Percentiles rank a stretch among this genome's conserved stretches.
Evolutionary conservation across 2,113 vertebrate species (phyloP).

Genomic region (Excalfactoria chinensis): DNA sequence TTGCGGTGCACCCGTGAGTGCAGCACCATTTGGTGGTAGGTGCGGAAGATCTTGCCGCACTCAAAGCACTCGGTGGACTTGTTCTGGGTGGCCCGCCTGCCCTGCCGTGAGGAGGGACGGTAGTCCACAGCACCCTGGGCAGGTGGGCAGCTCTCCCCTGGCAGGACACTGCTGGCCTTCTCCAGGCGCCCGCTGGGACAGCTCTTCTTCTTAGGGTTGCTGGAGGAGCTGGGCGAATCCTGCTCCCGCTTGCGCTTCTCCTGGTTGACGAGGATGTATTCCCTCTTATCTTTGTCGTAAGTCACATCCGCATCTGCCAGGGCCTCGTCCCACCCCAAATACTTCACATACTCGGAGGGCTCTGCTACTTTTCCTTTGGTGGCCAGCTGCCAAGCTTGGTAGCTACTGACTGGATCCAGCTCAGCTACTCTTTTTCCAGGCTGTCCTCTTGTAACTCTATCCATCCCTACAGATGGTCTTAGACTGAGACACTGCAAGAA

Average conservation of each 20-base stretch:
- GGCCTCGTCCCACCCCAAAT: conserved; percentile 82
- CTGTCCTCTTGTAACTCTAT: conserved; percentile 61
- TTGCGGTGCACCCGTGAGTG: conserved; percentile 91
- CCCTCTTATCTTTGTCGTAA: conserved; percentile 87
- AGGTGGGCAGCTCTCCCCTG: conserved; percentile 74
- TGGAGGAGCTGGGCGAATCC: conserved; percentile 62
- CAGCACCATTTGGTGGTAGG: conserved; percentile 94
- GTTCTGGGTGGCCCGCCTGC: conserved; percentile 80
- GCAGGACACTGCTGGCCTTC: conserved; percentile 21
- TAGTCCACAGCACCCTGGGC: conserved; percentile 83
- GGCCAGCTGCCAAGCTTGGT: conserved; percentile 95
- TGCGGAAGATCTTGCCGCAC: conserved; percentile 95
- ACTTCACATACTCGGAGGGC: conserved; percentile 84
- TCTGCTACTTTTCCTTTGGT: conserved; percentile 91
- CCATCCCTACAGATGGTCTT: conserved; percentile 71
- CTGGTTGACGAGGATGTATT: conserved; percentile 85
- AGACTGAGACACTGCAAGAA: conserved; percentile 88
- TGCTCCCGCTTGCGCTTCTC: conserved; percentile 88
- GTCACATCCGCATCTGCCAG: conserved; percentile 83
- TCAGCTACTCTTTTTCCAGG: conserved; percentile 87
- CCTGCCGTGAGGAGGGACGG: conserved; percentile 84
- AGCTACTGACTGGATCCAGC: conserved; percentile 93
- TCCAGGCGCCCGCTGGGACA: conserved; percentile 71
- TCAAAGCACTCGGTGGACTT: conserved; percentile 93
- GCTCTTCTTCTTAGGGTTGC: conserved; percentile 77